Base-by-base conservation (phyloP, 2,888 invertebrate species). In the Adelphocoris suturalis region DNA sequence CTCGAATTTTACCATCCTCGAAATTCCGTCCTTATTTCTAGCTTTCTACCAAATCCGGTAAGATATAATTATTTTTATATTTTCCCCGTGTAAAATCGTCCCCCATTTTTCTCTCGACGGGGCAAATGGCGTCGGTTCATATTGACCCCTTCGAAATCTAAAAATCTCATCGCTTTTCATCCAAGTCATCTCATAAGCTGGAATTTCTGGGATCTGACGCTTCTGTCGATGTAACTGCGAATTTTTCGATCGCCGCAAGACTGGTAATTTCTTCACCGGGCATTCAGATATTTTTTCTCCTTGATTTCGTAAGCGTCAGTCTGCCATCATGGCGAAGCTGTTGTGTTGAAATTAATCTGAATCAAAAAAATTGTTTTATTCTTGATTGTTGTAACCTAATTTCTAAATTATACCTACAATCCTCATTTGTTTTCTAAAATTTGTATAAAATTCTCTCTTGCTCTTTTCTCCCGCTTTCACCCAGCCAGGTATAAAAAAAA, bases 321-420 rank as follows among this genome's bases (percentile, higher is more conserved):
- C 90, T 57, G 90, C 90, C 90, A 88, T 82, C 84, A 89, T 90
- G 90, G 90, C 89, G 89, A 82, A 82, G 82, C 82, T 52, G 82
- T 23, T 37, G 5, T 47, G 23, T 61, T 19, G 82, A 52, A 52
- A 47, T 52, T 52, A 48, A 80, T 16, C 37, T 37, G 37, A 37
- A 37, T 7, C 7, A 37, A 37, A n/a, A 61, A 4, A 61, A 37
- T 61, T 61, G 52, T 23, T 82, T 82, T 19, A 78, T 82, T 52
- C 52, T 16, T 52, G 52, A 13, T 52, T 23, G 23, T 82, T 88
- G n/a, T 80, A 19, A 61, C 27, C 82, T 82, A 61, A 47, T 75
- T 90, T 55, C 48, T 90, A 90, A 86, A 47, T 86, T 86, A 14
- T 80, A 46, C 19, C 55, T 27, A 81, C 78, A 80, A 86, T 87